Conservation (phyloP, 2,113 vertebrate species). For the Thalassoma bifasciatum region DNA sequence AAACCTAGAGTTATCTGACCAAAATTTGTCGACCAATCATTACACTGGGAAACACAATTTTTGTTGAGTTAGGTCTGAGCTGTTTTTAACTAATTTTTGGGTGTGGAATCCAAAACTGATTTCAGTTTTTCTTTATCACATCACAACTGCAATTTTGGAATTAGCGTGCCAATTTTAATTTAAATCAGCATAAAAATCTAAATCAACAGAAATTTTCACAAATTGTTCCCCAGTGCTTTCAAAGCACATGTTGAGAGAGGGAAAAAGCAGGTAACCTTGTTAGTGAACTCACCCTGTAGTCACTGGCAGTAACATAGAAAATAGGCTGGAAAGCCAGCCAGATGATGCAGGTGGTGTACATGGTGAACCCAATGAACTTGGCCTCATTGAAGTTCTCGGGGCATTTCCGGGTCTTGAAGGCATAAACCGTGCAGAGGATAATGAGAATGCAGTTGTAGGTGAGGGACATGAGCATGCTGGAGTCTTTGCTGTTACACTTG, state of each 20-base stretch:
- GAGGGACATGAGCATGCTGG: conserved; percentile 96
- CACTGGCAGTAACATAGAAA: conserved; percentile 98
- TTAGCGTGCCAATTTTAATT: no score
- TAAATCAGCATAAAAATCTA: no score
- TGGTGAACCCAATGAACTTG: conserved; percentile 99
- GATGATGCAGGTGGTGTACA: conserved; percentile 99
- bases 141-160: no score
- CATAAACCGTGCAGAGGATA: conserved; percentile 96
- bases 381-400: conserved; percentile 99
- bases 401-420: conserved; percentile 99
- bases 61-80: no score
- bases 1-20: conserved; percentile 23
- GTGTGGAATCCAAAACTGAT: no score
- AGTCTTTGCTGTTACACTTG: conserved; percentile 96
- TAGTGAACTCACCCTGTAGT: conserved; percentile 92
- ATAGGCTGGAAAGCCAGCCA: conserved; percentile 99
- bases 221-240: no score
- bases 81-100: no score
- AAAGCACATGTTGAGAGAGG: background rate
- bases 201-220: no score
- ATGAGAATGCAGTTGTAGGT: conserved; percentile 98
- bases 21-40: conserved; percentile 22
- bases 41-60: no score
- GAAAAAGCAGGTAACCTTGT: conserved; percentile 6
- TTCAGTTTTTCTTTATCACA: no score